phyloP scores from a whole-genome alignment of 2,888 invertebrate species.

The Pollenia labialis region DNA sequence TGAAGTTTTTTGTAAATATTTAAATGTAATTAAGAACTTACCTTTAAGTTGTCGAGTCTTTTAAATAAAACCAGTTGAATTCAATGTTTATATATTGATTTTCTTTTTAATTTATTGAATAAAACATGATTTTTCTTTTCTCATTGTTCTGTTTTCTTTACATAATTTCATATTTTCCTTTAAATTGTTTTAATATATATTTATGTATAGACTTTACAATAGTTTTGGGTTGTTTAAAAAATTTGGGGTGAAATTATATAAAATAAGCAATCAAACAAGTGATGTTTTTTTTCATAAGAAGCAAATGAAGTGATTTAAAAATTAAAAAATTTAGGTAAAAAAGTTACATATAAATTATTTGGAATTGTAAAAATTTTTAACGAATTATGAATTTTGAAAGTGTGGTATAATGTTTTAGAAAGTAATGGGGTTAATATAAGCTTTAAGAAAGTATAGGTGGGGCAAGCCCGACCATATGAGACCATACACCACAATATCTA shows the following conservation, averaged over 20 bases:
- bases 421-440: too few species aligned
- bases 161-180: slow-evolving; percentile 50
- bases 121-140: slow-evolving; percentile 30
- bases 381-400: too few species aligned
- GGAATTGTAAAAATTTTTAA: too few species aligned
- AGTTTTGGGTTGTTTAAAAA: slow-evolving; percentile 19
- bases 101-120: slow-evolving; percentile 57
- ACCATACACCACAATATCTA: too few species aligned
- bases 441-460: too few species aligned
- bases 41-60: not conserved
- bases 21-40: not conserved
- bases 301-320: not conserved
- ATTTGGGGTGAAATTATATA: slow-evolving; percentile 1
- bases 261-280: not conserved
- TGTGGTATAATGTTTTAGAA: too few species aligned
- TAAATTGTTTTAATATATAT: slow-evolving; percentile 49
- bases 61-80: slow-evolving; percentile 2
- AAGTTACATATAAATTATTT: too few species aligned
- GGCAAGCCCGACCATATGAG: too few species aligned
- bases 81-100: slow-evolving; percentile 35
- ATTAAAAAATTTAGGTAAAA: too few species aligned
- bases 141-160: slow-evolving; percentile 51
- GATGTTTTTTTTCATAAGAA: not conserved
- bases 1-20: not conserved
- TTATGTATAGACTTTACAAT: slow-evolving; percentile 50